phyloP scores from a whole-genome alignment of 2,113 vertebrate species.

The Plecturocebus donacophilus region DNA sequence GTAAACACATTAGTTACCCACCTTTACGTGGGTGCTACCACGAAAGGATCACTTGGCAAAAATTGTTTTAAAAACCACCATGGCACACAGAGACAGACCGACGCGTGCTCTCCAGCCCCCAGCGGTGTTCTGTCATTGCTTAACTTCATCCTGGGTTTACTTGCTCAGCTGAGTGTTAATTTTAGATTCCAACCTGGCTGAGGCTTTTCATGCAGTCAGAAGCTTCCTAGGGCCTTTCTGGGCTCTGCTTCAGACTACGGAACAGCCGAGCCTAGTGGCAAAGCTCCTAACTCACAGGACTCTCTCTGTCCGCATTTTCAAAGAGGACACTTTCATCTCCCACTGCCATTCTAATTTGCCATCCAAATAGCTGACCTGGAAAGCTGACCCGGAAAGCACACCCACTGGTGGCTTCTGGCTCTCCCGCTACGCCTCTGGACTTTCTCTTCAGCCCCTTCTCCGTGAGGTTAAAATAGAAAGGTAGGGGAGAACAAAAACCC shows the following conservation, averaged over 20 bases:
- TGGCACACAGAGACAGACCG: no score
- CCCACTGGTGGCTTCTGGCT: accelerated
- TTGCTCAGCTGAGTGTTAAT: not conserved
- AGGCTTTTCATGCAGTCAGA: not conserved
- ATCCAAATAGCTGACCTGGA: not conserved
- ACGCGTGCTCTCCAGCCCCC: not conserved
- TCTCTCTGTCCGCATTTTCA: not conserved
- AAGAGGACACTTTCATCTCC: not conserved
- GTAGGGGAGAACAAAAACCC: not conserved
- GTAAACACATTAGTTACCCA: not conserved
- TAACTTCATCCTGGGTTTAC: not conserved
- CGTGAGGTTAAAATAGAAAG: not conserved
- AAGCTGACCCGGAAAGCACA: not conserved
- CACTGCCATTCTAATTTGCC: not conserved
- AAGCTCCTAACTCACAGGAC: not conserved
- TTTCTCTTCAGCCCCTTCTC: not conserved
- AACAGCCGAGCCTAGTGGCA: not conserved
- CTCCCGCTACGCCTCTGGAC: not conserved
- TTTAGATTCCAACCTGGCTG: not conserved
- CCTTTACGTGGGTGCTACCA: not conserved
- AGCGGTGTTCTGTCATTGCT: accelerated
- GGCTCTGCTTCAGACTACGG: not conserved
- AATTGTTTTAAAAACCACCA: not conserved
- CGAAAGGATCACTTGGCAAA: not conserved
- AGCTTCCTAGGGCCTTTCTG: not conserved